phyloP scores from a whole-genome alignment of 2,113 vertebrate genomes.

The Equus quagga region DNA sequence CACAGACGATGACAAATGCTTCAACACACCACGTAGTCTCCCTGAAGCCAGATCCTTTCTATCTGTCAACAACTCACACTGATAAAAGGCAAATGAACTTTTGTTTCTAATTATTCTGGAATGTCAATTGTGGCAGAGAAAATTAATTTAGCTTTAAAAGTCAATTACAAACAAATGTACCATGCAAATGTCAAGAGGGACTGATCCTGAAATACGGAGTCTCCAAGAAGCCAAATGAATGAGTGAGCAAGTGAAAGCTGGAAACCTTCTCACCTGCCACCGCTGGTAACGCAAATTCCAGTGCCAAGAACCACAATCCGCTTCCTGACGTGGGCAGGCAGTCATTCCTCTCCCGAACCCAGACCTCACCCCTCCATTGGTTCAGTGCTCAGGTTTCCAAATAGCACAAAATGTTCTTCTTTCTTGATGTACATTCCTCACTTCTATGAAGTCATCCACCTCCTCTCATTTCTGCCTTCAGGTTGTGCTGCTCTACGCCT shows the following conservation, averaged over 20 bases:
- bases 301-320: background rate
- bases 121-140: constrained; percentile 48
- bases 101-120: constrained; percentile 62
- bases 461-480: constrained; percentile 57
- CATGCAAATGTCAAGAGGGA: background rate
- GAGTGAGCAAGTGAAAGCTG: background rate
- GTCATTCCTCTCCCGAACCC: background rate
- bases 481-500: constrained; percentile 91
- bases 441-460: background rate
- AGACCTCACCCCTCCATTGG: background rate
- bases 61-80: background rate
- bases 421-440: background rate
- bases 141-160: constrained; percentile 64
- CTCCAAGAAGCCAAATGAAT: background rate
- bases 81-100: constrained; percentile 49
- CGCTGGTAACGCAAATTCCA: background rate
- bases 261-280: background rate
- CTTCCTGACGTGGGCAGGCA: background rate
- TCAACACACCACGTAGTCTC: background rate
- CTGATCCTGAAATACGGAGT: background rate
- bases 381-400: background rate
- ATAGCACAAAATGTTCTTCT: background rate
- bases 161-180: constrained; percentile 60
- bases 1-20: background rate
- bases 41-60: background rate